Evolutionary conservation across 2,113 vertebrate genomes (phyloP), one percentile per base, ranked within the genome.

Genomic region (Proteles cristata): DNA sequence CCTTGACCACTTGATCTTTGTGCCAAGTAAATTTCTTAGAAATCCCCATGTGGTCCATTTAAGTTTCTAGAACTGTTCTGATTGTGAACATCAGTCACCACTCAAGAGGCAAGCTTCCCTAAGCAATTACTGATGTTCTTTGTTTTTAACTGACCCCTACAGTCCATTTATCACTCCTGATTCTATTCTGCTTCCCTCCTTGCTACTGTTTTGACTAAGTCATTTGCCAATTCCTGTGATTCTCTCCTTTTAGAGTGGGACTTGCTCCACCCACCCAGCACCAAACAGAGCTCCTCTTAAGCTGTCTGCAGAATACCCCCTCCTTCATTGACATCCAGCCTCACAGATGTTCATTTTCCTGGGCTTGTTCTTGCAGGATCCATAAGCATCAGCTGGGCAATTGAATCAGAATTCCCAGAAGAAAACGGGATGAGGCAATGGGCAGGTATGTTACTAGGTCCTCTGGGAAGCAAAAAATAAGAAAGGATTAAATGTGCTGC

Each of bases 281-380:
- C 28, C n/a, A n/a, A 45, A 19, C 11, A 5, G 26, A 68, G 9
- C 21, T 45, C 9, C 21, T 69, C 39, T 48, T 23, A 4, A 45
- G 9, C 11, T 39, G 4, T 23, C 21, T 28, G 8, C 35, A 17
- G 58, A 66, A n/a, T 1, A 8, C 5, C 4, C 1, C 1, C 1
- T 48, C 58, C 31, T 5, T 83, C 55, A 2, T 11, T 95, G 35
- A 90, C 45, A 23, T 26, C 45, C 8, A 31, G 28, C 15, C 61
- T 77, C 31, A 28, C 11, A 45, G 55, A 55, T n/a, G n/a, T 35
- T 16, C 45, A 28, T 33, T 39, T 35, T 17, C 43, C 19, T 58
- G 48, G 26, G 7, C 23, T 68, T 23, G 28, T 76, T 68, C 61
- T 68, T 66, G 2, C 5, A 5, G 66, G 61, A 35, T 84, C 69